phyloP scores from a whole-genome alignment of 2,113 vertebrate genomes.

The Stercorarius parasiticus region DNA sequence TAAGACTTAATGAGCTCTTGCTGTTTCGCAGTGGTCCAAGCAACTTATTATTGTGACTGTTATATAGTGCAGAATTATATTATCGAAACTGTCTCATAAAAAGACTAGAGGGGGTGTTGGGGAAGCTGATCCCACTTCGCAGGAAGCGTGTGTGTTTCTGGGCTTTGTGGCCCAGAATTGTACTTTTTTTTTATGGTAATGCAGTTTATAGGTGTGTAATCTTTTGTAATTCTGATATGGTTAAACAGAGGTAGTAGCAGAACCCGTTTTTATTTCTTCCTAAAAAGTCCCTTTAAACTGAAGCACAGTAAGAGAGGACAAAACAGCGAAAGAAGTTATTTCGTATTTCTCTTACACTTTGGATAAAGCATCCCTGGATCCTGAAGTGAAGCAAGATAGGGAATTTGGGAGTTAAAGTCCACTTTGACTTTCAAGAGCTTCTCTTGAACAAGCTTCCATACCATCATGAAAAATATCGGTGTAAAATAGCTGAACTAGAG shows the following conservation, averaged over 20 bases:
- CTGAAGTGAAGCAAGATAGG: not conserved
- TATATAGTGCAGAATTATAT: constrained; percentile 44
- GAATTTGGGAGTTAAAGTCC: not conserved
- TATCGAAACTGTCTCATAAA: constrained; percentile 30
- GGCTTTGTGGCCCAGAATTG: not conserved
- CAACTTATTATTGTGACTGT: constrained; percentile 52
- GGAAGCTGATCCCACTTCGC: not conserved
- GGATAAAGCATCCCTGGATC: not conserved
- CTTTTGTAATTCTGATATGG: not conserved
- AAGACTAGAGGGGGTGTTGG: not conserved
- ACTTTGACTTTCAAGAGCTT: not conserved
- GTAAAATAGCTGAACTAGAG: constrained; percentile 16
- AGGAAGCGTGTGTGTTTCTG: constrained; percentile 1
- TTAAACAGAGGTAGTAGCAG: not conserved
- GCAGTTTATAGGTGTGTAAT: not conserved
- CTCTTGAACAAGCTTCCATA: not conserved
- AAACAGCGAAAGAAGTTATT: not conserved
- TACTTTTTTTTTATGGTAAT: not conserved
- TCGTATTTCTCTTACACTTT: not conserved
- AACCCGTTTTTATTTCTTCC: not conserved
- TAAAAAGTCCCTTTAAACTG: not conserved
- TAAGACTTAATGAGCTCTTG: constrained; percentile 66
- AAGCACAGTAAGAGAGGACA: not conserved
- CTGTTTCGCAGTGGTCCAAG: constrained; percentile 59
- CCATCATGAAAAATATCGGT: not conserved